Evolutionary conservation across 2,113 vertebrate species (phyloP), one percentile per base, ranked within the genome.

Genomic region (Oxyura jamaicensis): DNA sequence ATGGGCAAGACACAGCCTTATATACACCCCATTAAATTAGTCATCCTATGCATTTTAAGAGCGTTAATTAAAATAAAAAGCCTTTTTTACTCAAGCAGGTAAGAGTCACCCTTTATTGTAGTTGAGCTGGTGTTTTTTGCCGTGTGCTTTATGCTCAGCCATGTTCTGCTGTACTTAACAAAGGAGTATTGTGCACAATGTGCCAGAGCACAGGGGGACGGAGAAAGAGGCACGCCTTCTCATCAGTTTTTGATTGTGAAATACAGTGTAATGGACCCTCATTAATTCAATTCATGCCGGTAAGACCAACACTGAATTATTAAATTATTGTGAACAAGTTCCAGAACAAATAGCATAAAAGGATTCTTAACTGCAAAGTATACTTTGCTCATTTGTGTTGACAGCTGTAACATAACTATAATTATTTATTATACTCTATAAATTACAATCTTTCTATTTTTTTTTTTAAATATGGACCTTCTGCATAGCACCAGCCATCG

Each of bases 321-420:
- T 74, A 74, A 83, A 93, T 92, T 78, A 89, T 12, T 58, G 50
- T 33, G 18, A 95, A 81, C 48, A 67, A 77, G 63, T 83, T 83
- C 46, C 75, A 86, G 72, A 95, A 83, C 11, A 91, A 97, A 88
- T 20, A 92, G n/a, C 28, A 46, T 73, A 91, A 90, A 88, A 3
- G 1, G 41, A 71, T 83, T 62, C 55, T 88, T 74, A 91, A 80
- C 63, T 74, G n/a, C 11, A 56, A 85, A 77, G 31, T 52, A 21
- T 95, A 77, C 78, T 90, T 90, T 63, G 3, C 33, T 88, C 20
- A 91, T 85, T 87, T 77, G 41, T 55, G n/a, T 33, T 88, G 93
- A 88, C 83, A 91, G 72, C 72, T 88, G 52, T 52, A 74, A 77
- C 42, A 63, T 35, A 96, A 44, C 44, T 83, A 13, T 52, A 91